Evolutionary conservation across 2,888 invertebrate species (phyloP).

Genomic region (Halictus ligatus): DNA sequence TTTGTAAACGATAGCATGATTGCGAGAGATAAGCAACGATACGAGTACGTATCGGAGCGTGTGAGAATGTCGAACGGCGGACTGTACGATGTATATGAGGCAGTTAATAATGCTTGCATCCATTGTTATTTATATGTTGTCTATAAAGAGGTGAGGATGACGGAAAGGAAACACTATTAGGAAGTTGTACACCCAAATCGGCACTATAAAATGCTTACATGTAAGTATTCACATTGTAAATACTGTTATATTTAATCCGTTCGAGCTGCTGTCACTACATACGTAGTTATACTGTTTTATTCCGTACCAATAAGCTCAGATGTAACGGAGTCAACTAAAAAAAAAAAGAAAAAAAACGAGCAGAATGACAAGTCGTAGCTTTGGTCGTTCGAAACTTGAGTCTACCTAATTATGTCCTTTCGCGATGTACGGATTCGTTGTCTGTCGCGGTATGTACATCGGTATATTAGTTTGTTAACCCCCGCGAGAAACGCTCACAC

Average conservation of each 20-base stretch:
- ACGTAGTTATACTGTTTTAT: conserved; percentile 69
- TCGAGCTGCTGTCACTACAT: conserved; percentile 71
- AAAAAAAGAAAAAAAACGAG: background rate
- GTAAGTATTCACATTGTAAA: conserved; percentile 77
- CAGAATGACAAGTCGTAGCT: conserved; percentile 39
- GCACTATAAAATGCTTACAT: conserved; percentile 71
- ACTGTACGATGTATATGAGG: conserved; percentile 62
- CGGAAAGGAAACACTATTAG: conserved; percentile 67
- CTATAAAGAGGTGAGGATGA: conserved; percentile 50
- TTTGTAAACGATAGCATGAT: conserved; percentile 58
- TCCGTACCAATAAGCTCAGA: conserved; percentile 64
- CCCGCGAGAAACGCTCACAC: background rate
- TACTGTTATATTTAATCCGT: conserved; percentile 73
- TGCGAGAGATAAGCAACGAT: conserved; percentile 33
- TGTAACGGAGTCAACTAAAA: conserved; percentile 43
- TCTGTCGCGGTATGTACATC: background rate
- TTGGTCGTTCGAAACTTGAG: conserved; percentile 30
- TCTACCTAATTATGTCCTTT: conserved; percentile 22
- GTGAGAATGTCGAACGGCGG: conserved; percentile 56
- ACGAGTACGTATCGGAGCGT: conserved; percentile 43
- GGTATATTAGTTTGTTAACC: background rate
- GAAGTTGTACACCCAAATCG: conserved; percentile 74
- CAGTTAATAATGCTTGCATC: conserved; percentile 64
- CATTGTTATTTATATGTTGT: conserved; percentile 73
- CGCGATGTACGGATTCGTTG: conserved; percentile 13